phyloP scores from a whole-genome alignment of 2,113 vertebrate species.

The Pogonocichla stellata region DNA sequence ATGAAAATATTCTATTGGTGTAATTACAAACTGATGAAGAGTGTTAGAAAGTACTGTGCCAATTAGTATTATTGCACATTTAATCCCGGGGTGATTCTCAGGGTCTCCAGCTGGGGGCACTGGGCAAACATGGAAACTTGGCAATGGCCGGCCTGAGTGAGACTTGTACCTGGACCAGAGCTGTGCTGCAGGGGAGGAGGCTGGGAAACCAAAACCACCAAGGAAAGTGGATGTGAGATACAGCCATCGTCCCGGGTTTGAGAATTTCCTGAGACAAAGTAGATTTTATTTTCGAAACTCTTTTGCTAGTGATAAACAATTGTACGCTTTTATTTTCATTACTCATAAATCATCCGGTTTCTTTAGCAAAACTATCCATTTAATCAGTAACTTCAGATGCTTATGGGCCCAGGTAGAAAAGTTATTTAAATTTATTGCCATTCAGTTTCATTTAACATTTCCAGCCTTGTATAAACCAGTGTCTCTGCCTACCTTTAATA shows the following conservation, averaged over 20 bases:
- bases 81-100: neutral
- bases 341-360: neutral
- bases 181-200: too few species aligned
- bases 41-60: neutral
- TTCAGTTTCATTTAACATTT: neutral
- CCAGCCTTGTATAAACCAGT: neutral
- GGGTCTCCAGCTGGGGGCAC: slow-evolving; percentile 45
- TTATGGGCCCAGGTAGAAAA: neutral
- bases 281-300: neutral
- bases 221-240: neutral
- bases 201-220: neutral
- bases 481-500: neutral
- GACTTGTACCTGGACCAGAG: fast-evolving
- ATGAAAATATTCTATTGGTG: neutral
- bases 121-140: neutral
- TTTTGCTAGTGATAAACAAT: neutral
- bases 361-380: neutral
- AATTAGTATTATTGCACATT: neutral
- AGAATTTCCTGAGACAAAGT: neutral
- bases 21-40: neutral
- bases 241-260: neutral
- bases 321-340: neutral
- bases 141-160: fast-evolving
- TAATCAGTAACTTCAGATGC: neutral
- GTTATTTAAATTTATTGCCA: neutral